These are phyloP conservation scores for Ochropacha duplaris DNA, from an alignment of 2,888 invertebrate genomes.

Conservation along the genomic window DNA sequence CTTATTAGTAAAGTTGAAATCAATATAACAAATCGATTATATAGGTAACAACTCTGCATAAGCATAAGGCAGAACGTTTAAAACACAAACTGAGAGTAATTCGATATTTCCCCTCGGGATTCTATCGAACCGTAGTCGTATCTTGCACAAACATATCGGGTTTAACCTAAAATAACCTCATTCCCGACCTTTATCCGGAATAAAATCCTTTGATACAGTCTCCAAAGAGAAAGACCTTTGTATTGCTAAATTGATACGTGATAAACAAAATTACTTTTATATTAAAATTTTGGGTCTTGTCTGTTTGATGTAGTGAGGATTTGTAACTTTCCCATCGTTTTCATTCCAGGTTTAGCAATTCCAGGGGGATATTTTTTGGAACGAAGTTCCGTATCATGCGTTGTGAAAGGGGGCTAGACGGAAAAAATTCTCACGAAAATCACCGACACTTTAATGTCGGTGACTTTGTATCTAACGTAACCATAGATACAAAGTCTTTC, in stretches of 20 bases:
- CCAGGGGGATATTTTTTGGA: too few species aligned
- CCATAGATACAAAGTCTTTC: too few species aligned
- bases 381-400: too few species aligned
- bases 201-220: constrained; percentile 3
- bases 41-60: neutral
- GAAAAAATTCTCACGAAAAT: too few species aligned
- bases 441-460: too few species aligned
- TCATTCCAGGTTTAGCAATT: too few species aligned
- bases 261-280: neutral
- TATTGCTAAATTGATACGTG: neutral
- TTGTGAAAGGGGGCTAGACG: too few species aligned
- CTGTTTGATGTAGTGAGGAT: neutral
- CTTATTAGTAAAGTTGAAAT: neutral
- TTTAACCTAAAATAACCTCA: constrained; percentile 21
- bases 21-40: neutral
- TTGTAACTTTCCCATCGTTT: too few species aligned
- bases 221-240: neutral
- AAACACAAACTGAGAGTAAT: constrained; percentile 13
- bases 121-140: constrained; percentile 19
- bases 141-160: constrained; percentile 24
- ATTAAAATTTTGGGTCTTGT: neutral
- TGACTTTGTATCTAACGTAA: too few species aligned
- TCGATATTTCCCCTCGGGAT: constrained; percentile 16
- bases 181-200: constrained; percentile 8
- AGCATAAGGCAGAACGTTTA: constrained; percentile 6